Evolutionary conservation across 1,140 invertebrate genomes (phyloP).

Genomic region (Acyrthosiphon pisum): DNA sequence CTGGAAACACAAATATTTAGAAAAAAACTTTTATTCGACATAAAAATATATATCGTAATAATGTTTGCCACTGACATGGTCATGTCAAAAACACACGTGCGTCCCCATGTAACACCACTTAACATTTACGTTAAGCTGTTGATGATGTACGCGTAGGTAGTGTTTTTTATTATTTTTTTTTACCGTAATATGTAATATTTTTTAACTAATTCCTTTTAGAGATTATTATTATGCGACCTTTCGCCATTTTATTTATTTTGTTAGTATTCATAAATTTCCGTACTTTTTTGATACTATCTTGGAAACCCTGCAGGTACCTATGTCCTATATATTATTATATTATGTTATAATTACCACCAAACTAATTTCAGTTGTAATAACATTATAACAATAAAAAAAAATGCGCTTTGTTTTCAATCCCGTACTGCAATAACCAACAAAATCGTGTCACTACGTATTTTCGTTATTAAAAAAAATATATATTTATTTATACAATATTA

Average conservation of each 20-base stretch:
- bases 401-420: neutral
- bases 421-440: neutral
- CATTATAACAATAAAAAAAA: neutral
- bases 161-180: neutral
- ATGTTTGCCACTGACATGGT: neutral
- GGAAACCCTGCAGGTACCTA: neutral
- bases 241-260: neutral
- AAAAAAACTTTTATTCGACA: neutral
- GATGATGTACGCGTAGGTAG: neutral
- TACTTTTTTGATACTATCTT: neutral
- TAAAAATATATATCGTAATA: neutral
- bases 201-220: neutral
- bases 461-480: constrained; percentile 26
- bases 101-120: neutral
- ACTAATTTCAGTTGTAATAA: neutral
- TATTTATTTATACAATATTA: too few species aligned
- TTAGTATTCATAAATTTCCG: neutral
- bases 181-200: neutral
- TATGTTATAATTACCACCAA: neutral
- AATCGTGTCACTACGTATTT: neutral
- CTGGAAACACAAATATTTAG: neutral
- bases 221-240: neutral
- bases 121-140: neutral
- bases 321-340: neutral
- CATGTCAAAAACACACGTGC: neutral